Percentiles rank a stretch among this genome's conserved stretches.
Evolutionary conservation across 2,888 invertebrate genomes (phyloP).

Genomic region (Meiosimyza platycephala): DNA sequence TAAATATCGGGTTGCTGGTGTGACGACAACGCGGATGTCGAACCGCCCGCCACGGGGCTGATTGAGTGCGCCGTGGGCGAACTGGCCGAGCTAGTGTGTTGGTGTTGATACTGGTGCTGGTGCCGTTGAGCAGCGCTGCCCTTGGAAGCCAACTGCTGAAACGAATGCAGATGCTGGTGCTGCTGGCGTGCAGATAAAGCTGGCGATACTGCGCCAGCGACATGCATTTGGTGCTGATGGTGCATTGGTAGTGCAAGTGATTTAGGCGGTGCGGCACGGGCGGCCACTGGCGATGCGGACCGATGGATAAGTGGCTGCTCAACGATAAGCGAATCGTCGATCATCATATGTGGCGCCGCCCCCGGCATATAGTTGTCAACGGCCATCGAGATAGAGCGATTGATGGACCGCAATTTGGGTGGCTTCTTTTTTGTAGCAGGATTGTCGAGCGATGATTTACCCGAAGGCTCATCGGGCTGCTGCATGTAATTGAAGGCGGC

Average conservation of each 20-base stretch:
- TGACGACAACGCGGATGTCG: slow-evolving; percentile 26
- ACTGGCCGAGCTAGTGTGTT: slow-evolving; percentile 59
- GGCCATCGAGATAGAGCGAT: slow-evolving; percentile 67
- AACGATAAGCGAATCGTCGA: slow-evolving; percentile 59
- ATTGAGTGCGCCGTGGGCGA: slow-evolving; percentile 62
- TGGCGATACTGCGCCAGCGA: slow-evolving; percentile 61
- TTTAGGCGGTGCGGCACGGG: slow-evolving; percentile 64
- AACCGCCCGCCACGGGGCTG: slow-evolving; percentile 57
- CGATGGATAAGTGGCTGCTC: slow-evolving; percentile 65
- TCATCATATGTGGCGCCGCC: slow-evolving; percentile 51
- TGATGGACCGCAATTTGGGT: slow-evolving; percentile 67
- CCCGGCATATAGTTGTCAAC: slow-evolving; percentile 64
- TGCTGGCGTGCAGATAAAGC: slow-evolving; percentile 63
- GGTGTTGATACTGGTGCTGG: slow-evolving; percentile 46
- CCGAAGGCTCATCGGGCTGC: slow-evolving; percentile 53
- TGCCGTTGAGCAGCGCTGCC: slow-evolving; percentile 44
- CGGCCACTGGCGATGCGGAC: slow-evolving; percentile 62
- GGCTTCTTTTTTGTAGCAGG: slow-evolving; percentile 66
- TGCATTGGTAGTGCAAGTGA: slow-evolving; percentile 57
- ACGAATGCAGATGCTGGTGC: slow-evolving; percentile 58
- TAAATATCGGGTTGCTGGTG: slow-evolving; percentile 63
- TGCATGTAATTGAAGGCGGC: slow-evolving; percentile 40
- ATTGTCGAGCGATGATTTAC: slow-evolving; percentile 65
- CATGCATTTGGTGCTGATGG: slow-evolving; percentile 52
- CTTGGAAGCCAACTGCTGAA: slow-evolving; percentile 49